These are phyloP conservation scores for Caretta caretta DNA, from an alignment of 2,113 vertebrate genomes.

Conservation along the genomic window DNA sequence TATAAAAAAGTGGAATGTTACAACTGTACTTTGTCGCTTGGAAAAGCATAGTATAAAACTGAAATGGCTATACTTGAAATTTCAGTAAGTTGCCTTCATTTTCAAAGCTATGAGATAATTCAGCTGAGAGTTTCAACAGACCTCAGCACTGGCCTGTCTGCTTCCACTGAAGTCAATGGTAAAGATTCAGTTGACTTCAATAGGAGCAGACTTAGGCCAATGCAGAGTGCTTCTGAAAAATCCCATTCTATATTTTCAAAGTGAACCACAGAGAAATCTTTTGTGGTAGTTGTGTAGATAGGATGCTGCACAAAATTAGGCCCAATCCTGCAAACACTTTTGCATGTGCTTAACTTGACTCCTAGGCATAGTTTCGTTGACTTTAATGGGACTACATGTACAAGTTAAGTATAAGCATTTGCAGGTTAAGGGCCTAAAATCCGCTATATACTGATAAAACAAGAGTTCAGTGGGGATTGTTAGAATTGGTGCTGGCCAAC, in stretches of 20 bases:
- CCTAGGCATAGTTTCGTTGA: neutral
- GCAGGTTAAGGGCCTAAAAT: fast-evolving
- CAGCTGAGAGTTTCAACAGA: neutral
- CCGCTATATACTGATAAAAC: neutral
- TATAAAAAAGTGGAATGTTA: neutral
- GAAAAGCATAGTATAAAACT: neutral
- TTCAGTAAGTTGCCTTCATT: neutral
- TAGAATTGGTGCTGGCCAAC: fast-evolving
- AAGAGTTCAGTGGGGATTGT: neutral
- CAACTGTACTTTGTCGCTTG: neutral
- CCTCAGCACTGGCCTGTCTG: neutral
- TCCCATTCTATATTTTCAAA: neutral
- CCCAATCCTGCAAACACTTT: neutral
- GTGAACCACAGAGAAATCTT: neutral
- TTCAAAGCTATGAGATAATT: fast-evolving
- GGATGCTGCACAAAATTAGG: neutral
- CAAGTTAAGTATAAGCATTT: fast-evolving
- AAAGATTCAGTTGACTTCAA: neutral
- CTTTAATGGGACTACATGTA: neutral
- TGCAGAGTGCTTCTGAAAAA: neutral
- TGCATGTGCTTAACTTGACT: neutral
- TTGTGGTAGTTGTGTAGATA: fast-evolving
- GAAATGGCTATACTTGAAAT: neutral
- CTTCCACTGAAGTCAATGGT: neutral
- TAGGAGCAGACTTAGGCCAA: neutral